These are phyloP conservation scores for Drosophila ustulata DNA, from an alignment of 2,888 invertebrate species.

Conservation along the genomic window DNA sequence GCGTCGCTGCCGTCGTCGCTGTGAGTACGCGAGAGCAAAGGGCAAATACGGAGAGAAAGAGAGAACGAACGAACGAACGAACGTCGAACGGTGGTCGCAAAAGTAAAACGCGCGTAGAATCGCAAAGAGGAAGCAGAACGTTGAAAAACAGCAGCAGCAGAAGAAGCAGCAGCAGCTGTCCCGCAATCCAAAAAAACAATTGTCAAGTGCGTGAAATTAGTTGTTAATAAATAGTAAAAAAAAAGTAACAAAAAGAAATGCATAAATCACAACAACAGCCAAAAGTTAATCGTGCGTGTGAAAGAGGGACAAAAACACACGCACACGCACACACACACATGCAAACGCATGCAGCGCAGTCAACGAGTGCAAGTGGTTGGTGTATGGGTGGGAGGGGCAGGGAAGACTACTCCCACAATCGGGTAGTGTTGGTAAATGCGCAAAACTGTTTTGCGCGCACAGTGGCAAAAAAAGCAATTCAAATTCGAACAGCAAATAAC, in stretches of 20 bases:
- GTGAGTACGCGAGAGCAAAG: neutral
- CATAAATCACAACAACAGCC: conserved; percentile 24
- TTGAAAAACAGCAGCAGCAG: conserved; percentile 34
- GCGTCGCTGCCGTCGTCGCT: conserved; percentile 5
- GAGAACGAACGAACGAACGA: conserved; percentile 38
- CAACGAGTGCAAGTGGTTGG: conserved; percentile 70
- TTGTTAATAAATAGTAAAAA: conserved; percentile 54
- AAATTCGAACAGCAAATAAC: conserved; percentile 20
- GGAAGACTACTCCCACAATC: conserved; percentile 33
- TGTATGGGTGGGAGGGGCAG: neutral
- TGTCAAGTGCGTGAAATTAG: conserved; percentile 59
- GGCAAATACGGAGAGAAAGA: conserved; percentile 31
- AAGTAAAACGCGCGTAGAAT: conserved; percentile 69
- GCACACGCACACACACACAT: conserved; percentile 1
- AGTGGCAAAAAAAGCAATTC: conserved; percentile 28
- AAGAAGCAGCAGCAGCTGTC: conserved; percentile 47
- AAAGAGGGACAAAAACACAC: conserved; percentile 46
- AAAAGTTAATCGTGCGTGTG: conserved; percentile 62
- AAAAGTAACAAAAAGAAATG: conserved; percentile 45
- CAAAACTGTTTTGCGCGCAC: neutral
- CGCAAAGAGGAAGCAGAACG: conserved; percentile 49
- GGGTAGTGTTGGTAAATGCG: conserved; percentile 56
- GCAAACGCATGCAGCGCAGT: conserved; percentile 14
- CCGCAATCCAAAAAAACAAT: conserved; percentile 25
- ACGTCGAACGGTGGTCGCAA: conserved; percentile 51